Evolutionary conservation across 1,140 invertebrate genomes (phyloP), one percentile per base, ranked within the genome.

Genomic region (Eciton burchellii): DNA sequence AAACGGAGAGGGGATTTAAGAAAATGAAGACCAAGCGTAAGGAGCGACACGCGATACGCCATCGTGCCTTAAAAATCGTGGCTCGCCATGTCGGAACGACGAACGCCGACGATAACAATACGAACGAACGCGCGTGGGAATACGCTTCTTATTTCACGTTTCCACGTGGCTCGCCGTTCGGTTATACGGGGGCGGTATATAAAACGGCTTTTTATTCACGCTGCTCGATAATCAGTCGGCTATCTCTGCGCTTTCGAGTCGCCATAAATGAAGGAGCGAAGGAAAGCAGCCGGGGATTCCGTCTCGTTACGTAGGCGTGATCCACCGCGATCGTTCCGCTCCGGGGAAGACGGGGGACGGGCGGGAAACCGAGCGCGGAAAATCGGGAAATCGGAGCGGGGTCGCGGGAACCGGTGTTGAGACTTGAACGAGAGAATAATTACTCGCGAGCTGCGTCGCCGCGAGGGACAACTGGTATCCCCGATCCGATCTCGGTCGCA

Each of bases 131-230:
- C 16, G 19, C 21, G 35, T 9, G 19, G 21, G 26, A 68, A 68
- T 43, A 68, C n/a, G 56, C 19, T 66, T 68, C 62, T 49, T 21
- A 26, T 12, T 79, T 68, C 35, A 35, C 8, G 24, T 68, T 68
- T 43, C 29, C 26, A 65, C n/a, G 62, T 12, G 26, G n/a, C 49
- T 24, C 35, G 35, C 6, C 35, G 35, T 68, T 79, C 63, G 24
- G 35, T 21, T 6, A 16, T 9, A 45, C 63, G 63, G 43, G 63
- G 60, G 35, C 63, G 74, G 74, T 68, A 56, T 68, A 77, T 56
- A 79, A 68, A 79, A 56, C 29, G 63, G 3, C 21, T 79, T 43
- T 68, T 79, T 68, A 68, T 68, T 79, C 49, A 56, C 49, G 49
- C 49, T n/a, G n/a, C 21, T 54, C 47, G 19, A 9, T 63, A 68